Evolutionary conservation across 2,113 vertebrate genomes (phyloP), one percentile per base, ranked within the genome.

Genomic region (Carassius carassius): DNA sequence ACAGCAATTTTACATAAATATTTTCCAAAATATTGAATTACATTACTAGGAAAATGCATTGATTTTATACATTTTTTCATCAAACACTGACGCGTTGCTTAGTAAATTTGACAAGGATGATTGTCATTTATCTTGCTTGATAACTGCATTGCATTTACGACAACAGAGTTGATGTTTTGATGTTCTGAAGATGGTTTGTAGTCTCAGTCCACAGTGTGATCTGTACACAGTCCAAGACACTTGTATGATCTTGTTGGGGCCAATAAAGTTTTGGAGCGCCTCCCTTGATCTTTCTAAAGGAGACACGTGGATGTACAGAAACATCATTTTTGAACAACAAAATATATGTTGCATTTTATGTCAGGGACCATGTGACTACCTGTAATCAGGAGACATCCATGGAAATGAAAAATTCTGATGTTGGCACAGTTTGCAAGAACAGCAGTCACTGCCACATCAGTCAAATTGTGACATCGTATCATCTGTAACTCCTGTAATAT

Each of bases 151-250:
- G n/a, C 35, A 72, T 72, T 37, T 41, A 41, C 11, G 35, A 72
- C 4, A 72, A 17, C 35, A 69, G 5, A 70, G 35, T 72, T 11
- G 9, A 21, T 70, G 69, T 41, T 32, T 51, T 51, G 49, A 51
- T 51, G 49, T 51, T 16, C 49, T 5, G 49, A 1, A 51, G 49
- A 4, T 51, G 49, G 16, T 51, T 17, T 7, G 0, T 3, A 67
- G 29, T 5, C 32, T 12, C 35, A 21, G 41, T 41, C 41, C 1
- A 7, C 41, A 41, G 41, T 41, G 41, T 41, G 41, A 44, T 95
- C 91, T 95, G 74, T 96, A 96, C 70, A 96, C 94, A 70, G 96
- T 96, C 96, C 96, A 97, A 0, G 95, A 95, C 51, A 97, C 92
- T 81, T 97, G 96, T 79, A 95, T 95, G 63, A 97, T 94, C 90